Evolutionary conservation across 2,888 invertebrate species (phyloP).

Genomic region (Linnaemya tessellans): DNA sequence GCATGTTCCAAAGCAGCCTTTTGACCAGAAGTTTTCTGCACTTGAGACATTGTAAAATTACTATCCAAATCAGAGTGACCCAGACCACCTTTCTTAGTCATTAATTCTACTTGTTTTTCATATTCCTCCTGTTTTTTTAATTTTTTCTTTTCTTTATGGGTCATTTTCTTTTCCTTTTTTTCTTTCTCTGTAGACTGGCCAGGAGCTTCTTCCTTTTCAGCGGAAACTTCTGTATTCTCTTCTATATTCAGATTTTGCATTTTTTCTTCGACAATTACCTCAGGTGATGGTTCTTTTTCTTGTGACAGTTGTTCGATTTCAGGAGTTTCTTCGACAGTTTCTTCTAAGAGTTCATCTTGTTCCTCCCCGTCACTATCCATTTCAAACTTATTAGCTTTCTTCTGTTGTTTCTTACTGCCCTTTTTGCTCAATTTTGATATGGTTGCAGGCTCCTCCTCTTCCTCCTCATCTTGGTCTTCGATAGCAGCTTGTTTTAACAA

Average conservation of each 20-base stretch:
- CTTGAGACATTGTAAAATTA: conserved; percentile 97
- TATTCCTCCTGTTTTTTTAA: conserved; percentile 94
- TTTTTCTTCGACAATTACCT: conserved; percentile 78
- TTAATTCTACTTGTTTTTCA: conserved; percentile 92
- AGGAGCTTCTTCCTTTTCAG: conserved; percentile 9
- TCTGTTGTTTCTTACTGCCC: conserved; percentile 79
- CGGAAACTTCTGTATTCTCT: conserved; percentile 19
- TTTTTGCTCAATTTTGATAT: conserved; percentile 79
- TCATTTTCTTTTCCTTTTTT: conserved; percentile 88
- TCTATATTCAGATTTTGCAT: conserved; percentile 73
- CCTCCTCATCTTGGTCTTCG: conserved; percentile 79
- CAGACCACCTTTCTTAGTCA: conserved; percentile 94
- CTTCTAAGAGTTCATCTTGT: conserved; percentile 76
- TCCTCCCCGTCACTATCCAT: conserved; percentile 79
- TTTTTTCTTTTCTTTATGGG: conserved; percentile 96
- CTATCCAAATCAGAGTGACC: conserved; percentile 95
- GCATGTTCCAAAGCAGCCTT: conserved; percentile 94
- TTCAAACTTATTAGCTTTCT: conserved; percentile 74
- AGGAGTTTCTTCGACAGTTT: conserved; percentile 52
- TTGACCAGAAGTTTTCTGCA: conserved; percentile 89
- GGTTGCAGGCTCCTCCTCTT: conserved; percentile 60
- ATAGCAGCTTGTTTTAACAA: conserved; percentile 46
- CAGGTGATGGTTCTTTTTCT: conserved; percentile 32
- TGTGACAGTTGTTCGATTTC: conserved; percentile 9
- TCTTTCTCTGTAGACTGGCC: conserved; percentile 55